Conservation (phyloP, 2,797 vertebrate genomes). For the Ambastaia sidthimunki region DNA sequence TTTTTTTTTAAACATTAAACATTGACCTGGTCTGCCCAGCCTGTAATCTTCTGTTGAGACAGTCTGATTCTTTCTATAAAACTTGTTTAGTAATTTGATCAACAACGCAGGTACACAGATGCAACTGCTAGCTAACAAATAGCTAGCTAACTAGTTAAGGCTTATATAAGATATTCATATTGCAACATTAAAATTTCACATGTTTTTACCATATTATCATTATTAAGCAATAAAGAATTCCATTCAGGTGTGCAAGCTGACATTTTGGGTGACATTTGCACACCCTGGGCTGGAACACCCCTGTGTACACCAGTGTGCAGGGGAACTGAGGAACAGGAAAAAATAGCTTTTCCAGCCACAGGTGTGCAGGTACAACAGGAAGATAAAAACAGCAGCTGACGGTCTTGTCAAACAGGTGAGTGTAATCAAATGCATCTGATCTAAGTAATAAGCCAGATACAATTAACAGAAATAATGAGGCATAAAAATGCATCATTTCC, state of each 20-base stretch:
- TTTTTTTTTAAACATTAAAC: background rate
- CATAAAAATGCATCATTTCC: conserved; percentile 56
- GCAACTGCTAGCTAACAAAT: too few species aligned
- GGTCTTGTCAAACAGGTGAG: conserved; percentile 54
- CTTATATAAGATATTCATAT: too few species aligned
- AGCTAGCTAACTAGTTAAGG: too few species aligned
- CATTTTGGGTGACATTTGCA: background rate
- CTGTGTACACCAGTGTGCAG: background rate
- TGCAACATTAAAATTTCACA: too few species aligned
- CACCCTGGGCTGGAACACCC: background rate
- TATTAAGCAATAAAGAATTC: background rate
- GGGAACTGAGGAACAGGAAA: background rate
- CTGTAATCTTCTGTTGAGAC: too few species aligned
- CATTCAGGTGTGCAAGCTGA: background rate
- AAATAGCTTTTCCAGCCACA: conserved; percentile 34
- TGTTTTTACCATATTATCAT: too few species aligned
- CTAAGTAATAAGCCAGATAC: conserved; percentile 51
- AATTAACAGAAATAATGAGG: conserved; percentile 64
- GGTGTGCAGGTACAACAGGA: conserved; percentile 15
- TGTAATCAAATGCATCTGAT: conserved; percentile 59
- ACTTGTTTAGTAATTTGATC: too few species aligned
- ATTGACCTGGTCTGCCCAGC: background rate
- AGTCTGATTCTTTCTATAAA: too few species aligned
- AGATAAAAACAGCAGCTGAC: background rate
- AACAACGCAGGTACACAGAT: too few species aligned